phyloP scores from a whole-genome alignment of 2,113 vertebrate genomes.

The Ornithorhynchus anatinus region DNA sequence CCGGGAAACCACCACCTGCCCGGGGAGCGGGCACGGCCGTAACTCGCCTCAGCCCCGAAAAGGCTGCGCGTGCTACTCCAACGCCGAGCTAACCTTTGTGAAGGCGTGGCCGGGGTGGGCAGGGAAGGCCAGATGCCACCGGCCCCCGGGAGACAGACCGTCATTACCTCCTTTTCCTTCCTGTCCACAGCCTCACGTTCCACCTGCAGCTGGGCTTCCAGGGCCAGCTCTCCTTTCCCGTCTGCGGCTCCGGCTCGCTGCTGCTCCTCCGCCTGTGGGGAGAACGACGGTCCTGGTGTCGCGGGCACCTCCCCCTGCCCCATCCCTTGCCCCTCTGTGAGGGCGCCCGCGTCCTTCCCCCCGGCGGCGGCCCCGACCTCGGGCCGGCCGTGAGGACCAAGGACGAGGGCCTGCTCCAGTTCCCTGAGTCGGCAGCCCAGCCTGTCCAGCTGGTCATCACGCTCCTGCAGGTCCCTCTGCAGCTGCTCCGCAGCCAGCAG shows the following conservation, averaged over 20 bases:
- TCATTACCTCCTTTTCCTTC: slow-evolving; percentile 94
- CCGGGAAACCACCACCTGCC: too few relatives aligned
- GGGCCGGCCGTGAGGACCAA: slow-evolving; percentile 77
- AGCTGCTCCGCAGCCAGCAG: slow-evolving; percentile 89
- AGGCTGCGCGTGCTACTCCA: too few relatives aligned
- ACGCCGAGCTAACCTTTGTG: too few relatives aligned
- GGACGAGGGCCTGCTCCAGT: slow-evolving; percentile 89
- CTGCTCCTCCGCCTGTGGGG: slow-evolving; percentile 81
- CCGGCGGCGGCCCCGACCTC: slow-evolving; percentile 81
- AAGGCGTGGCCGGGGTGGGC: too few relatives aligned
- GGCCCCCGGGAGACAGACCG: too few relatives aligned
- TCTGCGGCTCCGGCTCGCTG: slow-evolving; percentile 78
- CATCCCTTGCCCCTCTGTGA: too few relatives aligned
- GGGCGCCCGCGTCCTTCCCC: too few relatives aligned
- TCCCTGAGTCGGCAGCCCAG: slow-evolving; percentile 87
- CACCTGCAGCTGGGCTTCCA: slow-evolving; percentile 90
- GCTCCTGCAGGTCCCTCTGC: slow-evolving; percentile 86
- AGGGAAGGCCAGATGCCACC: too few relatives aligned
- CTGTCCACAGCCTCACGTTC: slow-evolving; percentile 95
- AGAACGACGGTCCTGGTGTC: too few relatives aligned
- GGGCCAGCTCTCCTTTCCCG: slow-evolving; percentile 73
- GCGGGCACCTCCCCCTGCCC: too few relatives aligned
- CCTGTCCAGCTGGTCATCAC: slow-evolving; percentile 93
- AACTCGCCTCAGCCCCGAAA: too few relatives aligned
- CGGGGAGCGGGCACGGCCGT: too few relatives aligned